Evolutionary conservation across 64 coral and sea anemone species (phyloP), one percentile per base, ranked within the genome.

Genomic region (Porites lutea): DNA sequence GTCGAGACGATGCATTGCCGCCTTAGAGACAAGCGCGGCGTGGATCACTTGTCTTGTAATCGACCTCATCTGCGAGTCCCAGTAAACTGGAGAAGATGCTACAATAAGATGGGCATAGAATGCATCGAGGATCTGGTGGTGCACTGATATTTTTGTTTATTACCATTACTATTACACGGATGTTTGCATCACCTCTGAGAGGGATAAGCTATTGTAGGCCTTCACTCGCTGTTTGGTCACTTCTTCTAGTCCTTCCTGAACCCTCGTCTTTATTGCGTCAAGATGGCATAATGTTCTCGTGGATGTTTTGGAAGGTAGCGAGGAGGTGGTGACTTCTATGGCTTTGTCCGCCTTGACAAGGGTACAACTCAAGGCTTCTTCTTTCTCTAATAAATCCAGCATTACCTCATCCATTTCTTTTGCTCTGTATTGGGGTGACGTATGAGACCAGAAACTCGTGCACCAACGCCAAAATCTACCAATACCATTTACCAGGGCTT

Each of bases 401-500:
- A 47, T 27, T 13, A 9, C 8, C 0, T 13, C 8, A 12, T 73
- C 71, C 27, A 45, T 46, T 2, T 45, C 71, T 12, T 7, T 46
- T 7, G 27, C 8, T 45, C 71, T 44, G 71, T 73, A 45, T 44
- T 47, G 23, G 13, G 23, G 43, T 3, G 71, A 73, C 8, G 71
- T 13, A 46, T 6, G 27, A 8, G 2, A 2, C 11, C 44, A 8
- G 27, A 23, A 13, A 47, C 8, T 45, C 22, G 0, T 44, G 45
- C 71, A 73, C 71, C 71, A 73, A 14, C 43, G 71, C 71, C 71
- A 73, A 8, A 73, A 9, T 73, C 37, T 73, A 73, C 71, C 46
- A 73, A 43, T 43, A 43, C 71, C 71, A 14, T 44, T 2, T 73
- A 2, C 8, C 6, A 73, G 37, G 37, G 37, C 71, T 46, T 27